Evolutionary conservation across 2,113 vertebrate species (phyloP), one percentile per base, ranked within the genome.

Genomic region (Lamprologus callipterus): DNA sequence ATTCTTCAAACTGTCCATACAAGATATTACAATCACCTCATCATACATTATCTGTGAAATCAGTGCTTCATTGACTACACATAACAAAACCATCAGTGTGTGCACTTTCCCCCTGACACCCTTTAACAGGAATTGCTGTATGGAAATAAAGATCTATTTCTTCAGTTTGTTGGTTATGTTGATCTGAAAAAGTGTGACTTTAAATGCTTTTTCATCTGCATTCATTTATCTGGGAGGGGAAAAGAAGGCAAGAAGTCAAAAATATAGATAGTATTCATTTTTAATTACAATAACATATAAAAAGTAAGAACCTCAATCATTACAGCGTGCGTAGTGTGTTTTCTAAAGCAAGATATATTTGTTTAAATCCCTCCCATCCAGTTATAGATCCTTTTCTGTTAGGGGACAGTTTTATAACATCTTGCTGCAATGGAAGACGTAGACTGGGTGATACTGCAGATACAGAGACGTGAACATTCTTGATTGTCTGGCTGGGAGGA

Each of bases 231-330:
- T 17, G 7, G 16, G 21, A 21, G 33, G 73, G n/a, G 33, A 21
- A 49, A 82, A 19, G 28, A 49, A 63, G 35, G 13, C 14, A 73
- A 81, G 8, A 6, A 28, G n/a, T 4, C 82, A 68, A 58, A 75
- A 75, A 40, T 10, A 23, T 82, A 47, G n/a, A 83, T 80, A 55
- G 89, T 92, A 92, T 94, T 90, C 63, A 58, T 88, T 92, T 96
- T 97, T 96, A 96, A 96, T 96, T 96, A 96, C 95, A 96, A 84
- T 95, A 93, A 91, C 91, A 93, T 91, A 92, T 96, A 88, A 96
- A 96, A 96, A 95, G 88, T 94, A 93, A 88, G 91, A 95, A 95
- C 80, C 63, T 93, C 88, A 87, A 95, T 95, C 87, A 91, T 83
- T 88, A 93, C 63, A 91, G 93, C 90, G 81, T 93, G 94, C 89